Evolutionary conservation across 2,888 invertebrate species (phyloP).

Genomic region (Caenorhabditis zanzibari): DNA sequence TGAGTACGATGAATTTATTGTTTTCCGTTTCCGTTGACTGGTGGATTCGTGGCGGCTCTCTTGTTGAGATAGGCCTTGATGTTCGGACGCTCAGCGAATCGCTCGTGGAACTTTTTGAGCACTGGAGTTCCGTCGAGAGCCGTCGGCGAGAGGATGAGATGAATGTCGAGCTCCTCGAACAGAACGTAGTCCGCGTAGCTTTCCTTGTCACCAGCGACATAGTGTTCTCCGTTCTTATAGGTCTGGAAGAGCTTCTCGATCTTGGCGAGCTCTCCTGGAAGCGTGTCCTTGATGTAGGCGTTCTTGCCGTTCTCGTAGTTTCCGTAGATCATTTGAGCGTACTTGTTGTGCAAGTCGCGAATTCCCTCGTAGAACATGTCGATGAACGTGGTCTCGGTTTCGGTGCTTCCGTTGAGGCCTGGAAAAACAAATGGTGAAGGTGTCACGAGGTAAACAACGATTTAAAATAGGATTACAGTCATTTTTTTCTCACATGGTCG

Average conservation of each 20-base stretch:
- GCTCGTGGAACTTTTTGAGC: conserved; percentile 76
- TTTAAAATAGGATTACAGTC: no score
- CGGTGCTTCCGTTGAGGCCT: conserved; percentile 73
- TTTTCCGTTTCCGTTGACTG: conserved; percentile 75
- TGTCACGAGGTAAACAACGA: not conserved
- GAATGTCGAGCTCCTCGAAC: conserved; percentile 79
- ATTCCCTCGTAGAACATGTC: conserved; percentile 76
- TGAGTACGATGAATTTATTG: conserved; percentile 49
- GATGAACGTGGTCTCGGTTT: conserved; percentile 70
- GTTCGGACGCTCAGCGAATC: conserved; percentile 69
- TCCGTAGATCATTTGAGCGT: conserved; percentile 72
- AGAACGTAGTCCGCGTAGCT: conserved; percentile 78
- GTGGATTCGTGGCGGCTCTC: conserved; percentile 64
- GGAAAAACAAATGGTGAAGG: conserved; percentile 9
- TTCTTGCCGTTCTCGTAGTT: conserved; percentile 71
- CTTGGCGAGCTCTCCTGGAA: conserved; percentile 68
- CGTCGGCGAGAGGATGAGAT: conserved; percentile 68
- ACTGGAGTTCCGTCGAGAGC: conserved; percentile 73
- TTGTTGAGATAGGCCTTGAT: conserved; percentile 72
- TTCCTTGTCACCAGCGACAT: conserved; percentile 74
- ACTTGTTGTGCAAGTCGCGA: conserved; percentile 74
- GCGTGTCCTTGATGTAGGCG: conserved; percentile 67
- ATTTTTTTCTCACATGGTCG: no score
- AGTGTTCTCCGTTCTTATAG: conserved; percentile 73
- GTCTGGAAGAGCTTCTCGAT: conserved; percentile 74